Evolutionary conservation across 2,113 vertebrate genomes (phyloP).

Genomic region (Oophaga pumilio): DNA sequence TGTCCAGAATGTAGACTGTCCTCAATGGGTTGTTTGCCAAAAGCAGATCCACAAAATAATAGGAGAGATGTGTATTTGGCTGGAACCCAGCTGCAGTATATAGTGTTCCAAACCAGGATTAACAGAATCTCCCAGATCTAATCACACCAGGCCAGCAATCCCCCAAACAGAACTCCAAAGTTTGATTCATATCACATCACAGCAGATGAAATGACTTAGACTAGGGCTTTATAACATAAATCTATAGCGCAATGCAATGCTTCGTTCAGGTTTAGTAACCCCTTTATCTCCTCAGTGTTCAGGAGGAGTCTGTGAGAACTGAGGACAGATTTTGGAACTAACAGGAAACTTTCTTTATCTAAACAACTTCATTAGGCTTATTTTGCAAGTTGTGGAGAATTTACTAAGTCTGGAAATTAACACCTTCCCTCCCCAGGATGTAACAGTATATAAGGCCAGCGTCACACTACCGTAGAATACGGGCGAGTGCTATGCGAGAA

Average conservation of each 20-base stretch:
- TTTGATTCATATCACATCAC: slow-evolving; percentile 37
- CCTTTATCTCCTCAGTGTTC: background rate
- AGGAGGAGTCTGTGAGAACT: background rate
- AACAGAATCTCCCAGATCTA: slow-evolving; percentile 48
- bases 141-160: slow-evolving; percentile 40
- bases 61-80: slow-evolving; percentile 19
- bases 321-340: background rate
- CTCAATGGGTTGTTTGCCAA: slow-evolving; percentile 24
- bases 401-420: no score
- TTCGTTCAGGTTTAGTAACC: slow-evolving; percentile 18
- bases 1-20: slow-evolving; percentile 17
- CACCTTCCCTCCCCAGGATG: no score
- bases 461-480: no score
- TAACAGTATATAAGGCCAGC: no score
- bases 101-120: slow-evolving; percentile 34
- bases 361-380: background rate
- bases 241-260: slow-evolving; percentile 7
- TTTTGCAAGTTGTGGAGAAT: no score
- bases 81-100: slow-evolving; percentile 1
- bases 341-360: background rate
- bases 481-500: no score
- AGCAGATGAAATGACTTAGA: slow-evolving; percentile 45
- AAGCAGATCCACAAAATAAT: slow-evolving; percentile 18
- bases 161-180: slow-evolving; percentile 23
- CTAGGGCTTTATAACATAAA: slow-evolving; percentile 11